Percentiles rank a stretch among this genome's conserved stretches.
Conservation (phyloP, 2,797 vertebrate species). For the Ptychobarbus kaznakovi region DNA sequence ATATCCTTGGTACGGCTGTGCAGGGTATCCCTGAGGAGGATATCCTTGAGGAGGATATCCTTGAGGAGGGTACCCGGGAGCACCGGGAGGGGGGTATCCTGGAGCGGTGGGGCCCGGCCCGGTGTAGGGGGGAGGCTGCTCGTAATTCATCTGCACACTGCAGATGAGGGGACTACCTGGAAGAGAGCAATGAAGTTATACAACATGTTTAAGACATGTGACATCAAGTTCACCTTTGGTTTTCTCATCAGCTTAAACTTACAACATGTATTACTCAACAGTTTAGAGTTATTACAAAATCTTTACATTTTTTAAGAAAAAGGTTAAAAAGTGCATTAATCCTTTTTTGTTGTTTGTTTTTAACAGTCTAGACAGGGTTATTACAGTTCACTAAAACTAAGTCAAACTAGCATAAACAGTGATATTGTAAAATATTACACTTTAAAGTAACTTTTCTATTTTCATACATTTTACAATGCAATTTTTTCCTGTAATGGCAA, state of each 20-base stretch:
- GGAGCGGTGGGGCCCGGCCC: conserved; percentile 61
- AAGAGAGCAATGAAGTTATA: neutral
- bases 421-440: neutral
- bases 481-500: neutral
- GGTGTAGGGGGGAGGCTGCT: conserved; percentile 72
- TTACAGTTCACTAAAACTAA: neutral
- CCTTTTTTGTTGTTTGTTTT: neutral
- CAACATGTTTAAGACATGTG: neutral
- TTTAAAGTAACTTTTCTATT: neutral
- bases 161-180: conserved; percentile 25
- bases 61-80: conserved; percentile 50
- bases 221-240: neutral
- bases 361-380: neutral
- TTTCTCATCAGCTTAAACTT: neutral
- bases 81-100: conserved; percentile 46
- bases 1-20: conserved; percentile 52
- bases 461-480: neutral
- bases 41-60: conserved; percentile 63
- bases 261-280: neutral
- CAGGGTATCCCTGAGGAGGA: conserved; percentile 53
- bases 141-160: conserved; percentile 67
- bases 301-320: neutral
- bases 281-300: neutral
- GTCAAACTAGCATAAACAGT: neutral
- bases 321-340: neutral